phyloP scores from a whole-genome alignment of 2,888 invertebrate species.

The Mycogona germanica region DNA sequence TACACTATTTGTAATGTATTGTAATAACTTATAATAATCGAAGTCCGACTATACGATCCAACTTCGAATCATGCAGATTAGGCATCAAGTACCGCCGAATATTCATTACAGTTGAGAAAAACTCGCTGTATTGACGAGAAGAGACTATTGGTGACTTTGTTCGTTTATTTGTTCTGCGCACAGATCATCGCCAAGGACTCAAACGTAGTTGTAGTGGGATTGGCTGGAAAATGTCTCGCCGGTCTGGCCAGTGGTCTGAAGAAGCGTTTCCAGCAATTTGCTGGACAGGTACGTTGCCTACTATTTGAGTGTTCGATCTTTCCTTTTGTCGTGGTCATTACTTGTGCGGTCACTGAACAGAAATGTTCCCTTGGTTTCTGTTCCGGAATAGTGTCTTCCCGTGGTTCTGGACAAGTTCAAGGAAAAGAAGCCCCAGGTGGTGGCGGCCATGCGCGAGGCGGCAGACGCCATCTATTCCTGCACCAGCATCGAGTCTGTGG shows the following conservation, averaged over 20 bases:
- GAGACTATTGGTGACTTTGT: neutral
- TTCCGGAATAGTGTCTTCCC: constrained; percentile 37
- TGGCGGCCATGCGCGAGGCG: constrained; percentile 71
- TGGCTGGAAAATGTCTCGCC: constrained; percentile 71
- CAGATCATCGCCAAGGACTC: constrained; percentile 85
- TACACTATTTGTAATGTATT: too few species aligned
- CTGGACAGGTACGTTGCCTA: constrained; percentile 34
- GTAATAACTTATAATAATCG: neutral
- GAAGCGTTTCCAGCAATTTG: constrained; percentile 74
- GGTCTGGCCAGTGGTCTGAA: constrained; percentile 74
- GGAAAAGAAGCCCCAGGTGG: constrained; percentile 89
- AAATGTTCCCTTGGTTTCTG: neutral
- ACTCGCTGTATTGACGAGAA: too few species aligned
- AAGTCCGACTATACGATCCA: neutral
- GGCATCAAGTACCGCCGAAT: too few species aligned
- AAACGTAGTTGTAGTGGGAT: constrained; percentile 83
- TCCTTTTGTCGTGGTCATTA: too few species aligned
- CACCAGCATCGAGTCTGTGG: constrained; percentile 43
- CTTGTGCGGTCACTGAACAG: too few species aligned
- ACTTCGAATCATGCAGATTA: neutral
- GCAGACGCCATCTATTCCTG: constrained; percentile 57
- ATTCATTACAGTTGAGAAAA: too few species aligned
- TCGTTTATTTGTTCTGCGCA: constrained; percentile 19
- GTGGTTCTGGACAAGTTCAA: constrained; percentile 89
- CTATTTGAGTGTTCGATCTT: too few species aligned